Evolutionary conservation across 2,113 vertebrate genomes (phyloP).

Genomic region (Malaclemys terrapin): DNA sequence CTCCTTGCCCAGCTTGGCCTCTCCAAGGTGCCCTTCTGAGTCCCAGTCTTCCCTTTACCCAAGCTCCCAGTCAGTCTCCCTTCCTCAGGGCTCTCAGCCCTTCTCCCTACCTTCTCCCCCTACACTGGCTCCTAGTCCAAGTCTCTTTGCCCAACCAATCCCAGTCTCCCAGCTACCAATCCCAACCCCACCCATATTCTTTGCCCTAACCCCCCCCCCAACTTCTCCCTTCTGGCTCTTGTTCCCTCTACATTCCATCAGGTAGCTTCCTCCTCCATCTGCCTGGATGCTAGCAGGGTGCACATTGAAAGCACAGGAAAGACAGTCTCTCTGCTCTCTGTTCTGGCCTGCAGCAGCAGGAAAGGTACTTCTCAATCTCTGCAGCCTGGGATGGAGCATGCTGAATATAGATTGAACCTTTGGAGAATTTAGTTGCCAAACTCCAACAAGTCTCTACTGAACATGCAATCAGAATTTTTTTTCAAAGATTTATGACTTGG

Average conservation of each 20-base stretch:
- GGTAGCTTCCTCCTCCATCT: not conserved
- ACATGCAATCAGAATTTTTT: too few relatives aligned
- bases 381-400: not conserved
- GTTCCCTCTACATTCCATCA: not conserved
- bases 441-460: not conserved
- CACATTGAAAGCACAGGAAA: not conserved
- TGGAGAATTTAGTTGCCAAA: not conserved
- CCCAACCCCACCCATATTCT: not conserved
- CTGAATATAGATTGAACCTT: not conserved
- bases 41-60: not conserved
- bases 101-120: rapidly evolving
- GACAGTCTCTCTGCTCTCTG: not conserved
- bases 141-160: not conserved
- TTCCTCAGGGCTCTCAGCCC: not conserved
- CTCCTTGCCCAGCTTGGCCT: too few relatives aligned
- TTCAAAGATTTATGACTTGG: too few relatives aligned
- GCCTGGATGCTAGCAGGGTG: not conserved
- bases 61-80: not conserved
- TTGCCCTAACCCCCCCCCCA: not conserved
- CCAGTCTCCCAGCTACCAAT: not conserved
- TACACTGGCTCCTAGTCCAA: not conserved
- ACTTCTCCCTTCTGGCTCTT: not conserved
- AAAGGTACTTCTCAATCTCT: not conserved
- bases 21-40: not conserved
- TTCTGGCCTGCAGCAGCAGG: not conserved